Evolutionary conservation across 2,888 invertebrate genomes (phyloP).

Genomic region (Cenopis cana): DNA sequence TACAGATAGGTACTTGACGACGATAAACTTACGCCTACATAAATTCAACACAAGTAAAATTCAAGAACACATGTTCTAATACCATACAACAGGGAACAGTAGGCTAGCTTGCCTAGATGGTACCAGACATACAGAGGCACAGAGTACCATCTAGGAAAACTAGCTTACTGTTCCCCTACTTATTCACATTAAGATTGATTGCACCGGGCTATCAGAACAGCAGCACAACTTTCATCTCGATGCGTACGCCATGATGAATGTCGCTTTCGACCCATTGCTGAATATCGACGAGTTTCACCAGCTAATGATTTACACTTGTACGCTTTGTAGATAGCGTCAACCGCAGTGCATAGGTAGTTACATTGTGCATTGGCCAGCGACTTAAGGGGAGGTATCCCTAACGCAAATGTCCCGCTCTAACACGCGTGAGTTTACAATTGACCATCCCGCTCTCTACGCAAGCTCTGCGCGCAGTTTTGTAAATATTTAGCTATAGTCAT

Average conservation of each 20-base stretch:
- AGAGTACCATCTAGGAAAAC: background rate
- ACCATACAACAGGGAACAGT: too few relatives aligned
- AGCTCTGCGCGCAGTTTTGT: too few relatives aligned
- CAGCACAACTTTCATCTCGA: constrained; percentile 31
- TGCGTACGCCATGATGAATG: constrained; percentile 21
- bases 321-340: constrained; percentile 17
- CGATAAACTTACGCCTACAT: too few relatives aligned
- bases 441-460: too few relatives aligned
- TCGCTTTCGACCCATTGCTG: constrained; percentile 19
- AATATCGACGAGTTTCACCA: constrained; percentile 32
- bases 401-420: too few relatives aligned
- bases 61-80: too few relatives aligned
- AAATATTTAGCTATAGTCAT: too few relatives aligned
- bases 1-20: too few relatives aligned
- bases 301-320: constrained; percentile 35
- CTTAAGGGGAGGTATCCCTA: too few relatives aligned
- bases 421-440: background rate
- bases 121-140: too few relatives aligned
- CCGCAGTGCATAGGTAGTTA: constrained; percentile 11
- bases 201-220: constrained; percentile 4
- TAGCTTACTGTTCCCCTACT: background rate
- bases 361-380: background rate
- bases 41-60: too few relatives aligned
- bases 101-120: too few relatives aligned
- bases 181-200: constrained; percentile 30